Base-by-base conservation (phyloP, 2,113 vertebrate species). In the Ictidomys tridecemlineatus region DNA sequence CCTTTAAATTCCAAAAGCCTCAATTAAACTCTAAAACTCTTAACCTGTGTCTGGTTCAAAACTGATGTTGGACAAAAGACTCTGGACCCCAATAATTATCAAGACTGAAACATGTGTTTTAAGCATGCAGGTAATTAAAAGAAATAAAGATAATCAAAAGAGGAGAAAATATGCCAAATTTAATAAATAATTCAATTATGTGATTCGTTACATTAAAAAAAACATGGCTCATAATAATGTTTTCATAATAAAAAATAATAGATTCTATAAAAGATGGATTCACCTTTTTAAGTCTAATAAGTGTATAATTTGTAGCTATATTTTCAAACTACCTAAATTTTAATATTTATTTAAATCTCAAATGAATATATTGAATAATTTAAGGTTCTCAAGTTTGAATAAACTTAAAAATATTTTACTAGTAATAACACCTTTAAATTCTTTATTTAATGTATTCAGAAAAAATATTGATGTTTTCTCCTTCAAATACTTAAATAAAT, bases 361-460 rank as follows among this genome's bases (percentile, higher is more conserved):
- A 85, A 74, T 87, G 74, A 85, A 73, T 93, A 90, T 9, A 80
- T 42, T 73, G 39, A 84, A 80, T 76, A 91, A 87, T 69, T 86
- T 83, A 48, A 76, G 72, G 6, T 73, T 87, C 20, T 76, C 48
- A 87, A 85, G 39, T 65, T 22, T 84, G 76, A 85, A 51, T 69
- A 96, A 94, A 69, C 69, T 82, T 78, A 74, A 95, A 86, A 17
- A 53, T 39, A 42, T 8, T 85, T 76, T 85, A 87, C 11, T 28
- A 79, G 34, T 56, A 86, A 39, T 5, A 93, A 53, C 7, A 63
- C 18, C 10, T 69, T 86, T 67, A 85, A 69, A 32, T 45, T 84
- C 39, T 89, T 93, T 79, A 67, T 22, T 78, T 82, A 65, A 67
- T 82, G 8, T 79, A 65, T 70, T 91, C 20, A 88, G 56, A 73